These are phyloP conservation scores for Idris sp. DNA, from an alignment of 1,140 invertebrate genomes.

Conservation along the genomic window DNA sequence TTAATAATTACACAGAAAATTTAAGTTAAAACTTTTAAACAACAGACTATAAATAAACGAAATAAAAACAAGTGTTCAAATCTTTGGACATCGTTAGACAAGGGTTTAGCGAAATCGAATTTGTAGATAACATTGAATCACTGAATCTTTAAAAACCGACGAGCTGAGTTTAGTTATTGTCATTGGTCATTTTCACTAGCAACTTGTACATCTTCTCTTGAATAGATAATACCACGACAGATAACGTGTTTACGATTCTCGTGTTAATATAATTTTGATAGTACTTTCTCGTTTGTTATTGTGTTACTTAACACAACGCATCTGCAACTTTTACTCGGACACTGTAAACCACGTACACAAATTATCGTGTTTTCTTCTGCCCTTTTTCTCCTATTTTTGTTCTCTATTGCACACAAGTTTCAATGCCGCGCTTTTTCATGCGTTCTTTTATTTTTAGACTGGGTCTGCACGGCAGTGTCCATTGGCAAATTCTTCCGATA, in stretches of 20 bases:
- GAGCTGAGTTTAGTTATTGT: slow-evolving; percentile 30
- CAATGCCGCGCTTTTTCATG: too few species aligned
- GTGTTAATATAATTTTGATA: slow-evolving; percentile 32
- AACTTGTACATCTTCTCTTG: slow-evolving; percentile 43
- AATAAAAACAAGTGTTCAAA: slow-evolving; percentile 16
- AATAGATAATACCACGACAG: slow-evolving; percentile 50
- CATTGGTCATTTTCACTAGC: slow-evolving; percentile 52
- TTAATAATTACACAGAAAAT: too few species aligned
- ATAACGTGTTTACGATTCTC: slow-evolving; percentile 46
- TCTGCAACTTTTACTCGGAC: slow-evolving; percentile 20
- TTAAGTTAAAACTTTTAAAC: too few species aligned
- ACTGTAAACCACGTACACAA: slow-evolving; percentile 55
- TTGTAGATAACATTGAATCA: slow-evolving; percentile 33
- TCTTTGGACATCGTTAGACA: slow-evolving; percentile 5
- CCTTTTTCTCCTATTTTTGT: too few species aligned
- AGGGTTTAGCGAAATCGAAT: slow-evolving; percentile 30
- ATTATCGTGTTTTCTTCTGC: slow-evolving; percentile 47
- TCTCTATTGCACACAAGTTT: too few species aligned
- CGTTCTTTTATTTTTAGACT: too few species aligned
- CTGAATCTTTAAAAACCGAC: slow-evolving; percentile 49
- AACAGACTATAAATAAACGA: too few species aligned
- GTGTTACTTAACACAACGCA: slow-evolving; percentile 18
- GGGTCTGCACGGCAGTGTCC: too few species aligned
- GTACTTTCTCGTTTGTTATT: slow-evolving; percentile 38
- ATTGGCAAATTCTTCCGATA: too few species aligned